Conservation (phyloP, 2,113 vertebrate species). For the Peromyscus maniculatus region DNA sequence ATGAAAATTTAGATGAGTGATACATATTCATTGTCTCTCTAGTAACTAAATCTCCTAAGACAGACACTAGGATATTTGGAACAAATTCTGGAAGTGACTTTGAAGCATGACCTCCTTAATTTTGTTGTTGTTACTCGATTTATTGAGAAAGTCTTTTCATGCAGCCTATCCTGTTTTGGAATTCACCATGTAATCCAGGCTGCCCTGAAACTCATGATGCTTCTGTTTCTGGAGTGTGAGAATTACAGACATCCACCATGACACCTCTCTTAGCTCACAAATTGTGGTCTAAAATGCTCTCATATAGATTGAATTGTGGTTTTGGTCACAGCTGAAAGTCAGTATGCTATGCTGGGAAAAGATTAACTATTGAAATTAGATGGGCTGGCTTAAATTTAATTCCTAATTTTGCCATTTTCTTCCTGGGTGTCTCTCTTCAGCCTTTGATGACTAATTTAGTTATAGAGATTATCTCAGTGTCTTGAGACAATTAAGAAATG, state of each 20-base stretch:
- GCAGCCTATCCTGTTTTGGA: not conserved
- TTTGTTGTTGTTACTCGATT: not conserved
- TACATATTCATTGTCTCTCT: no score
- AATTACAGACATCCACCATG: not conserved
- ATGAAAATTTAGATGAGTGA: not conserved
- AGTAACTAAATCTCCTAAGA: not conserved
- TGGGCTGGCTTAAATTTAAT: not conserved
- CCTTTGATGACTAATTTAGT: no score
- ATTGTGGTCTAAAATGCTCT: not conserved
- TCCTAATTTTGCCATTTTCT: not conserved
- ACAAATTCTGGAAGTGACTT: not conserved
- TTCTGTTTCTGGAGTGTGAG: no score
- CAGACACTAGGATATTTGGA: not conserved
- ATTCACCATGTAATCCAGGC: no score
- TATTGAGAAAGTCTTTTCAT: not conserved
- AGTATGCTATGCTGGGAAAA: not conserved
- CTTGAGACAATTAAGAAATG: not conserved
- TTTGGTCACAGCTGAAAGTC: constrained; percentile 17
- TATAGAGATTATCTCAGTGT: not conserved
- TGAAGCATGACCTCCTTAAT: not conserved
- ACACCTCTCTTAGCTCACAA: no score
- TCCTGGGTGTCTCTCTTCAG: not conserved
- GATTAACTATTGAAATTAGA: not conserved
- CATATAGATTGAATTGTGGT: not conserved
- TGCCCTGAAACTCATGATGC: no score